Percentiles rank a stretch among this genome's conserved stretches.
Evolutionary conservation across 2,888 invertebrate genomes (phyloP).

Genomic region (Leptopterna dolabrata): DNA sequence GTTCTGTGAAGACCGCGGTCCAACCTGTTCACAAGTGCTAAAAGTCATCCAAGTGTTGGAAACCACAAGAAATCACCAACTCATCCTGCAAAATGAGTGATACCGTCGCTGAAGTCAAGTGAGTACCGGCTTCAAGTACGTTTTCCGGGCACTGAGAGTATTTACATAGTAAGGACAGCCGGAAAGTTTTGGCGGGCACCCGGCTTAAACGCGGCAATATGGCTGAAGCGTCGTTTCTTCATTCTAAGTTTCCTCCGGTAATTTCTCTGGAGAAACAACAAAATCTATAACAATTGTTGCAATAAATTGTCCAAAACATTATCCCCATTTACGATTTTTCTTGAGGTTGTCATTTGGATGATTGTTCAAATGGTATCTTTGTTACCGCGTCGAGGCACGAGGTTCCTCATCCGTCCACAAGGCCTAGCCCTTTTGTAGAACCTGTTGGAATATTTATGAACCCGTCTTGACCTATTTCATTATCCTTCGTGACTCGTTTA

Average conservation of each 20-base stretch:
- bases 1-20: slow-evolving; percentile 48
- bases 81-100: slow-evolving; percentile 74
- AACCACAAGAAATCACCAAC: neutral
- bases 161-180: neutral
- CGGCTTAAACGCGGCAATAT: slow-evolving; percentile 49
- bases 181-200: slow-evolving; percentile 54
- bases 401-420: neutral
- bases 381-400: neutral
- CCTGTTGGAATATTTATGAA: slow-evolving; percentile 52
- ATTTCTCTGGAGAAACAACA: too few species aligned
- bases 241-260: neutral
- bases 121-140: slow-evolving; percentile 68
- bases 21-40: slow-evolving; percentile 64
- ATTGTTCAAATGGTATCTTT: too few species aligned
- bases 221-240: slow-evolving; percentile 57
- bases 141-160: neutral
- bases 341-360: too few species aligned
- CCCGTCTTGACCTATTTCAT: slow-evolving; percentile 38
- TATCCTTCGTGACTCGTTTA: slow-evolving; percentile 8
- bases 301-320: too few species aligned
- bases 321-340: too few species aligned
- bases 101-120: slow-evolving; percentile 73
- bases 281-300: too few species aligned
- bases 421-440: slow-evolving; percentile 1
- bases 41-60: slow-evolving; percentile 67